Conservation (phyloP, 2,113 vertebrate genomes). For the Cyprinodon variegatus region DNA sequence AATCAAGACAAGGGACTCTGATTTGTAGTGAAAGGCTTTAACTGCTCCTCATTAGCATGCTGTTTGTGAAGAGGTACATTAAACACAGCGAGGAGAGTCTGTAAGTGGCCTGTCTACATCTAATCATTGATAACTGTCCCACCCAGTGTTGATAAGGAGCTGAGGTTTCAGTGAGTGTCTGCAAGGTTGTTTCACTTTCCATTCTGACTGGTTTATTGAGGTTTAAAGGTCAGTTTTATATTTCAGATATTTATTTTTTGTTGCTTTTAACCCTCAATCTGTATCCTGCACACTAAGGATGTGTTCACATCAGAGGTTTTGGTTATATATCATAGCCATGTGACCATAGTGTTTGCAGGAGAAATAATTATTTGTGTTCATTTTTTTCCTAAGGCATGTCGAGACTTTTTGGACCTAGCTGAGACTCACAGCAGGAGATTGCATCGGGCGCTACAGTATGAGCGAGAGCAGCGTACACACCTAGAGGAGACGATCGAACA, state of each 20-base stretch:
- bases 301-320: neutral
- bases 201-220: neutral
- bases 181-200: neutral
- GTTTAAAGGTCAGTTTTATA: neutral
- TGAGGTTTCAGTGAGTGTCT: slow-evolving; percentile 36
- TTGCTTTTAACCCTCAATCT: neutral
- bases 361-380: slow-evolving; percentile 5
- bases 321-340: neutral
- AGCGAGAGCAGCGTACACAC: slow-evolving; percentile 92
- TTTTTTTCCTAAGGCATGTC: slow-evolving; percentile 88
- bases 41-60: slow-evolving; percentile 19
- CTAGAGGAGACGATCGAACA: slow-evolving; percentile 98
- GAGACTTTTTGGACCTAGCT: slow-evolving; percentile 94
- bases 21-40: slow-evolving; percentile 23
- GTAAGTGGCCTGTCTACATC: slow-evolving; percentile 5
- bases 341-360: slow-evolving; percentile 1
- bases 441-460: slow-evolving; percentile 95
- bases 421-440: slow-evolving; percentile 94
- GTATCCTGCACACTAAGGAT: neutral
- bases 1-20: neutral
- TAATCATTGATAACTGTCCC: slow-evolving; percentile 38
- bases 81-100: slow-evolving; percentile 28
- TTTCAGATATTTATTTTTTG: neutral
- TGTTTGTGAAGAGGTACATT: slow-evolving; percentile 16
- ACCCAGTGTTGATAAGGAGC: slow-evolving; percentile 19